Evolutionary conservation across 2,888 invertebrate genomes (phyloP).

Genomic region (Melitaea athalia): DNA sequence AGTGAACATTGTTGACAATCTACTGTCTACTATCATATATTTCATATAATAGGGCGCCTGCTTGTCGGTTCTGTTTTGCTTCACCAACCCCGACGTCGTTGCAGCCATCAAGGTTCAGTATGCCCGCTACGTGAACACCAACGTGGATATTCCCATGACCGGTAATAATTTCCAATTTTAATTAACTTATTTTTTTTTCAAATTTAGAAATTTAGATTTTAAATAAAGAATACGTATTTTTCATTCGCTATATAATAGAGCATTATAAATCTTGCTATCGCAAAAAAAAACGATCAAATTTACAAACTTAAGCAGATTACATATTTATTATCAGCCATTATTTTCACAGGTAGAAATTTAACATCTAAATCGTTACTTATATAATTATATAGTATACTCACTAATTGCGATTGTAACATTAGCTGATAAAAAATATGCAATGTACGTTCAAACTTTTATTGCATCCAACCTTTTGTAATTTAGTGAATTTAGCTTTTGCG

Average conservation of each 20-base stretch:
- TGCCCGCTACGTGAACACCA: conserved; percentile 60
- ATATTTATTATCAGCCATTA: background rate
- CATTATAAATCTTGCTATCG: background rate
- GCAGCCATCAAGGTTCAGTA: conserved; percentile 74
- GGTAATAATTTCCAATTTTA: conserved; percentile 47
- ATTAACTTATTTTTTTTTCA: too few relatives aligned
- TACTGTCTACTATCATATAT: background rate
- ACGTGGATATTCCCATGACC: conserved; percentile 59
- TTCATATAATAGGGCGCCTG: conserved; percentile 82
- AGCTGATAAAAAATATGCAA: background rate
- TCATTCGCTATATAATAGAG: background rate
- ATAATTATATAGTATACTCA: background rate
- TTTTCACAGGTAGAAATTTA: too few relatives aligned
- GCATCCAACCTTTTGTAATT: background rate
- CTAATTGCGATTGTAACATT: background rate
- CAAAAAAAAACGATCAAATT: background rate
- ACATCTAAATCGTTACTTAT: background rate
- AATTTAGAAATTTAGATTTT: too few relatives aligned
- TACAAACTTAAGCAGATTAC: background rate
- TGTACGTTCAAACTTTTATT: background rate
- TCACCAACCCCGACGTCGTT: conserved; percentile 88
- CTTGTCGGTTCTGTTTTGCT: conserved; percentile 87
- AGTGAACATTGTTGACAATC: too few relatives aligned
- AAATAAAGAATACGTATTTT: too few relatives aligned
- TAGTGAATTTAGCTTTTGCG: background rate